Base-by-base conservation (phyloP, 1,140 invertebrate species). In the Lepidostoma basale region DNA sequence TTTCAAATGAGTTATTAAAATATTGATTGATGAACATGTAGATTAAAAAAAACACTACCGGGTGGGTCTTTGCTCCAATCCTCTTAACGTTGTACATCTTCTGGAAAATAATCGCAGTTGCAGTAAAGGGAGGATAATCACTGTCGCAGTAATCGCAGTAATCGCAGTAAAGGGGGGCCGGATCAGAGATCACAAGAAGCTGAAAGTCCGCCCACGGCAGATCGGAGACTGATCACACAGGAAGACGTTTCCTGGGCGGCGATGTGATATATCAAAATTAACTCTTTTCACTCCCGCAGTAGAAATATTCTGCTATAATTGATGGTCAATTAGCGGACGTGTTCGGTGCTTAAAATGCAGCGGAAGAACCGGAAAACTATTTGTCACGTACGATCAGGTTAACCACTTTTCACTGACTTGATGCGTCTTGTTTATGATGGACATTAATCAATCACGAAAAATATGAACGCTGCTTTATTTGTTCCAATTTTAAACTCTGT, bases 41-140 rank as follows among this genome's bases (percentile, higher is more conserved):
- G 64, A 49, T 68, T 72, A 23, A 72, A 68, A 18, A 60, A 36
- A 65, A 47, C 47, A 58, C 39, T 39, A 67, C 56, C 62, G 62
- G 62, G 52, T 45, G 64, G 30, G 25, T 14, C 14, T 39, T 16
- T 22, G 18, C 18, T n/a, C 62, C 62, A 22, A 68, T 49, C 28
- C 67, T 72, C 45, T 68, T 72, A 16, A 49, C 42, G 40, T 18
- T 64, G 45, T 72, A 72, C 69, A 72, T 72, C 26, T 56, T 33
- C 12, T 8, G 28, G 52, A 56, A 33, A 28, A 56, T 14, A 30
- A 33, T 12, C 12, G 30, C n/a, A n/a, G 12, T 33, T 33, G 30
- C 5, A 33, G 30, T 33, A 12, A 12, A 5, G 30, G 12, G 30
- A 33, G 12, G 30, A 33, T n/a, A n/a, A n/a, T n/a, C n/a, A n/a